These are phyloP conservation scores for Saccopteryx leptura DNA, from an alignment of 2,113 vertebrate genomes.

Conservation along the genomic window DNA sequence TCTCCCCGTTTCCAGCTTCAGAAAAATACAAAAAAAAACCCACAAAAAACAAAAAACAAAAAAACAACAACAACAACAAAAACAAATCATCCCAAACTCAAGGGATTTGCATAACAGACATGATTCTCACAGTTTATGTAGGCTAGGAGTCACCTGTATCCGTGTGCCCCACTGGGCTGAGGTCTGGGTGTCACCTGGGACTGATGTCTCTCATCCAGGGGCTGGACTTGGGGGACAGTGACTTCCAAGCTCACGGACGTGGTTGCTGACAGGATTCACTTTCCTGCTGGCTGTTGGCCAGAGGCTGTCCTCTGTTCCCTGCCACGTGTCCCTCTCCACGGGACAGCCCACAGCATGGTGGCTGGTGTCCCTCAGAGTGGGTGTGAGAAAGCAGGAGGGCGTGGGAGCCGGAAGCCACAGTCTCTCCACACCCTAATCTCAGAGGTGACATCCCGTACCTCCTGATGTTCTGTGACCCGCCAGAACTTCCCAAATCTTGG, in stretches of 20 bases:
- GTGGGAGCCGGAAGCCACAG: accelerated
- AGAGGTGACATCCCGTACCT: neutral
- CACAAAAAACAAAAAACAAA: too few species aligned
- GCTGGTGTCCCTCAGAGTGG: neutral
- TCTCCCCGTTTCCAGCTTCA: too few species aligned
- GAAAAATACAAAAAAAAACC: too few species aligned
- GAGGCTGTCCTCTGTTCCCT: neutral
- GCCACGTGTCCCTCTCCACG: accelerated
- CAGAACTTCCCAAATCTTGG: neutral
- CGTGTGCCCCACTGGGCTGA: accelerated
- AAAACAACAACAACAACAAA: too few species aligned
- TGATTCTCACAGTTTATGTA: neutral
- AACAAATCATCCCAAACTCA: neutral
- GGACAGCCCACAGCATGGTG: accelerated
- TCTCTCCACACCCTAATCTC: too few species aligned
- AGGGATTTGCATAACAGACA: neutral
- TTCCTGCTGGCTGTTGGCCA: accelerated
- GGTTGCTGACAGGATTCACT: accelerated
- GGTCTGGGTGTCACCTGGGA: accelerated
- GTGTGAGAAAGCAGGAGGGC: accelerated
- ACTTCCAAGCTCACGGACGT: accelerated
- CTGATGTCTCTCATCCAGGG: neutral
- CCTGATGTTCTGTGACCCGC: too few species aligned
- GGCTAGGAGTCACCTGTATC: neutral
- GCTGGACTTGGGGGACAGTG: accelerated